Evolutionary conservation across 2,797 vertebrate species (phyloP).

Genomic region (Euphonia xanthogaster): DNA sequence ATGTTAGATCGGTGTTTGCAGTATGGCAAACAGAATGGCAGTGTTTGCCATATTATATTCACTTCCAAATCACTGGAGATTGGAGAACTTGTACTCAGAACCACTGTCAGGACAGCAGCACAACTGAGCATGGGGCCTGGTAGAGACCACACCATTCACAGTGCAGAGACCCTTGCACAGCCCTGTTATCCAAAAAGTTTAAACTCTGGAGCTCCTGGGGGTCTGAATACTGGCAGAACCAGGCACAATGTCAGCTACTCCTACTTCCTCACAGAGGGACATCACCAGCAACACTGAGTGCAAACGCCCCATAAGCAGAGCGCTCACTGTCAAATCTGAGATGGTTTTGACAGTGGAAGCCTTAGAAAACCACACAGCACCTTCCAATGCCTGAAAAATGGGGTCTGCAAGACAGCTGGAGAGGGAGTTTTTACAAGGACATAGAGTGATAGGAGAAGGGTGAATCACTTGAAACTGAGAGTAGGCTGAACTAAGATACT

Average conservation of each 20-base stretch:
- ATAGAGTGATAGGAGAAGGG: neutral
- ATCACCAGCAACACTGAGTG: neutral
- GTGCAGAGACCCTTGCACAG: neutral
- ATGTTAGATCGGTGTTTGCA: neutral
- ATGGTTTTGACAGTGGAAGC: neutral
- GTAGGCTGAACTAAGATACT: neutral
- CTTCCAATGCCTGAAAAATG: neutral
- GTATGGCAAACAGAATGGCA: neutral
- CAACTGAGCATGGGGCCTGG: neutral
- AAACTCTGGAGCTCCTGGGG: neutral
- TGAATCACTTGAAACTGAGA: neutral
- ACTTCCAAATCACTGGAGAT: neutral
- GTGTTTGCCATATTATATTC: neutral
- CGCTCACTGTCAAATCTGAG: neutral
- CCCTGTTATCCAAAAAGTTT: neutral
- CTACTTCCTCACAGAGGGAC: neutral
- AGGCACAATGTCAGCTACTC: neutral
- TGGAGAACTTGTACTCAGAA: neutral
- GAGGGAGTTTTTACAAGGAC: neutral
- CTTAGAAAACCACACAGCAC: neutral
- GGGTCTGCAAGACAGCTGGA: neutral
- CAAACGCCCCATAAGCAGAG: neutral
- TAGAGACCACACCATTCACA: accelerated
- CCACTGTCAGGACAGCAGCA: neutral
- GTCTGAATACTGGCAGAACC: neutral